These are phyloP conservation scores for Hemicentrotus pulcherrimus DNA, from an alignment of 35 echinoderm and acorn worm species.

Conservation along the genomic window DNA sequence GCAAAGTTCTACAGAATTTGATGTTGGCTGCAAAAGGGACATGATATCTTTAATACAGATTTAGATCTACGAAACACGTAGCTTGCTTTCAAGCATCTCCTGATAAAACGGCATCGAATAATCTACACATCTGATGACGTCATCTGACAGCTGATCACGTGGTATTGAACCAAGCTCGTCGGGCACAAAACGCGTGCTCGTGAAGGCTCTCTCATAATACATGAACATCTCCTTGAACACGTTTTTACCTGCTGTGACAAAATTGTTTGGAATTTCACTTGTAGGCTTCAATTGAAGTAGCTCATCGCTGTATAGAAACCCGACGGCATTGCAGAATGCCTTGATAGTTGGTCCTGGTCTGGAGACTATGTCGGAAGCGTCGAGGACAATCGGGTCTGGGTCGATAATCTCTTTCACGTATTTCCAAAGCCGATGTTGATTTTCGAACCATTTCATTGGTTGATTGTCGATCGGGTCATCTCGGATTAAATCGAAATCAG, in stretches of 20 bases:
- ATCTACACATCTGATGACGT: conserved; percentile 25
- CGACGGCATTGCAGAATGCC: conserved; percentile 6
- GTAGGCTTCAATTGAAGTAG: conserved; percentile 51
- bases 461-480: conserved; percentile 3
- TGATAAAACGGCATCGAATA: background rate
- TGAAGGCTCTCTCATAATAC: background rate
- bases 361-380: background rate
- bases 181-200: background rate
- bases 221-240: background rate
- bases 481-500: background rate
- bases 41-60: background rate
- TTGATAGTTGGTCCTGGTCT: background rate
- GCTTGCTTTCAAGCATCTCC: background rate
- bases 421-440: background rate
- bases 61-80: background rate
- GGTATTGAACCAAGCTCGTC: background rate
- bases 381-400: background rate
- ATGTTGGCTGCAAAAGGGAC: no score
- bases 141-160: conserved; percentile 19
- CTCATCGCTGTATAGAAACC: background rate
- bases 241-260: background rate
- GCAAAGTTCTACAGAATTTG: no score
- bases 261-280: background rate
- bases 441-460: background rate
- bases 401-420: background rate